phyloP scores from a whole-genome alignment of 2,888 invertebrate species.

The Drymonia ruficornis region DNA sequence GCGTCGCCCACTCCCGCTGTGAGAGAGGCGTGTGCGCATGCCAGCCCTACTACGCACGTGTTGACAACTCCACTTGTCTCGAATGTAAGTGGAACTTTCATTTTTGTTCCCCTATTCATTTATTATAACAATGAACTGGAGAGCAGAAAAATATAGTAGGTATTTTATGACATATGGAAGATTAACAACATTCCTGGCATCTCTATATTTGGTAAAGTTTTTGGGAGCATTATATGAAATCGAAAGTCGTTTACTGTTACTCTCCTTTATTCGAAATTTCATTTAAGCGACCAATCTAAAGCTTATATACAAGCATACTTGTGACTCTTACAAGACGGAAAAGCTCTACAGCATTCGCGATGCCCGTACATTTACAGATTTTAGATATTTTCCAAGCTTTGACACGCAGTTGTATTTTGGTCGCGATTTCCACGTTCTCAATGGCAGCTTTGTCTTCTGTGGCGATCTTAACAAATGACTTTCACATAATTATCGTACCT shows the following conservation, averaged over 20 bases:
- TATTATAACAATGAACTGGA: conserved; percentile 2
- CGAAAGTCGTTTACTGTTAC: too few relatives aligned
- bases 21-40: conserved; percentile 90
- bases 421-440: conserved; percentile 49
- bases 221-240: too few relatives aligned
- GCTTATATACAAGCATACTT: too few relatives aligned
- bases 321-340: too few relatives aligned
- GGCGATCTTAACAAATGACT: conserved; percentile 63
- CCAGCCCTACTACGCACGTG: conserved; percentile 92
- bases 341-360: too few relatives aligned
- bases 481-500: conserved; percentile 59
- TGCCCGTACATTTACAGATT: too few relatives aligned
- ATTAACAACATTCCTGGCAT: too few relatives aligned
- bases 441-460: conserved; percentile 49
- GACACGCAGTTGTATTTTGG: too few relatives aligned
- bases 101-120: conserved; percentile 6
- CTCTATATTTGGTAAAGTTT: too few relatives aligned
- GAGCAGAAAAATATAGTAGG: background rate
- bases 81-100: conserved; percentile 88
- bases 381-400: too few relatives aligned
- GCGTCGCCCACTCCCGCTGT: conserved; percentile 87
- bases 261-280: too few relatives aligned
- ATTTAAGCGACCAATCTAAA: too few relatives aligned
- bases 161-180: conserved; percentile 3
- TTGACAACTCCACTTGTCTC: conserved; percentile 91